Conservation (phyloP, 1,140 invertebrate genomes). For the Psix sp. region DNA sequence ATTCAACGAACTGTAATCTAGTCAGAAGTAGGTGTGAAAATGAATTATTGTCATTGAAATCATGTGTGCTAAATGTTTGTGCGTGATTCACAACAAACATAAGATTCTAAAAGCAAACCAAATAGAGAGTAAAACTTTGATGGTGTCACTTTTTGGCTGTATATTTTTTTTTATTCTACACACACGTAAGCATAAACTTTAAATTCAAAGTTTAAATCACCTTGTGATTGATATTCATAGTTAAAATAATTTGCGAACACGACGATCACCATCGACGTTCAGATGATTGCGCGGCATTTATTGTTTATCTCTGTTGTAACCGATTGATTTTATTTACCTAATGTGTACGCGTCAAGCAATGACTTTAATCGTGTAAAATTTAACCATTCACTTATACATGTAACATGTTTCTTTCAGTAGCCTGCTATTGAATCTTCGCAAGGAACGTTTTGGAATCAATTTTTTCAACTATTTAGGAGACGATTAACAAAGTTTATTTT, state of each 20-base stretch:
- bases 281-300: conserved; percentile 42
- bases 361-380: conserved; percentile 24
- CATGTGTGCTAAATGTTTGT: neutral
- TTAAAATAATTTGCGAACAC: conserved; percentile 28
- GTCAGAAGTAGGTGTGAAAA: conserved; percentile 22
- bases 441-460: conserved; percentile 25
- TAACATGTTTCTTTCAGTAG: too few species aligned
- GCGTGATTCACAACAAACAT: neutral
- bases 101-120: conserved; percentile 3
- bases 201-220: conserved; percentile 31
- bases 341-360: too few species aligned
- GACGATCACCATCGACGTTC: conserved; percentile 28
- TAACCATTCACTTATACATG: too few species aligned
- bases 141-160: conserved; percentile 25
- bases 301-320: conserved; percentile 18
- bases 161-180: conserved; percentile 35
- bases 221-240: conserved; percentile 52
- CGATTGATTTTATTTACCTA: conserved; percentile 1
- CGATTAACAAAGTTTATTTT: conserved; percentile 41
- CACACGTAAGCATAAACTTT: conserved; percentile 8
- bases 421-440: conserved; percentile 20
- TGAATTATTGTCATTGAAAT: conserved; percentile 17
- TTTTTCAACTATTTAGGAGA: conserved; percentile 7
- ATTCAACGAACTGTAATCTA: conserved; percentile 22
- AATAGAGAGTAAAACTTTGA: conserved; percentile 41